phyloP scores from a whole-genome alignment of 2,797 vertebrate genomes.

The Amazona finschi region DNA sequence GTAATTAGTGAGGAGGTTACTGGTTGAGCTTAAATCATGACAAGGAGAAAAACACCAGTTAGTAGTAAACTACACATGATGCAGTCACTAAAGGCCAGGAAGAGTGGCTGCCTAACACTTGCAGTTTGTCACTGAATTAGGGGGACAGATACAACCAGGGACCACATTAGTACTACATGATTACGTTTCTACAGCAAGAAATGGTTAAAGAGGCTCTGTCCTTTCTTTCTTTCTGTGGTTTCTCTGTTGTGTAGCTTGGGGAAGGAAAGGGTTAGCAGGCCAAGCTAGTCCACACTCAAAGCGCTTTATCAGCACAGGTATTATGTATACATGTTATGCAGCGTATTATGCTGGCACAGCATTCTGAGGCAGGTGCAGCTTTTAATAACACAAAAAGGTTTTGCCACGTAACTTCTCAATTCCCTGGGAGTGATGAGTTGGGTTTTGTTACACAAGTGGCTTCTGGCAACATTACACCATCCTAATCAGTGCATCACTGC shows the following conservation, averaged over 20 bases:
- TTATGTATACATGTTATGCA: neutral
- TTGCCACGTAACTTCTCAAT: neutral
- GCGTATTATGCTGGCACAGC: neutral
- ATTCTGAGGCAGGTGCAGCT: neutral
- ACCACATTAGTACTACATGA: fast-evolving
- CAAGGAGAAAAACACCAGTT: neutral
- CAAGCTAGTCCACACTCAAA: neutral
- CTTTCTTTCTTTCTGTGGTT: neutral
- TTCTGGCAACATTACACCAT: neutral
- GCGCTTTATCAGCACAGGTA: neutral
- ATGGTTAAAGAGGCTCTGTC: neutral
- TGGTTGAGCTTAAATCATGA: neutral
- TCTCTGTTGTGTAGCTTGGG: neutral
- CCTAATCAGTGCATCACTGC: neutral
- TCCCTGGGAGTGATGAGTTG: neutral
- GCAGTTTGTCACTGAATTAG: neutral
- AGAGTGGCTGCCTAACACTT: neutral
- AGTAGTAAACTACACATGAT: neutral
- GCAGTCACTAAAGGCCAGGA: neutral
- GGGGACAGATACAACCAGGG: neutral
- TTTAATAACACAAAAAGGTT: neutral
- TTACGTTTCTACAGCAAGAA: neutral
- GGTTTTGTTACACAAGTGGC: neutral
- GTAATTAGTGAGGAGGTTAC: neutral
- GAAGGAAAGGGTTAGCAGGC: neutral